A percentile compares a stretch with the other conserved stretches of the same genome.
These are phyloP conservation scores for Hermaeophaga mercurialis DNA, from an alignment of 2,888 invertebrate genomes.

Conservation along the genomic window DNA sequence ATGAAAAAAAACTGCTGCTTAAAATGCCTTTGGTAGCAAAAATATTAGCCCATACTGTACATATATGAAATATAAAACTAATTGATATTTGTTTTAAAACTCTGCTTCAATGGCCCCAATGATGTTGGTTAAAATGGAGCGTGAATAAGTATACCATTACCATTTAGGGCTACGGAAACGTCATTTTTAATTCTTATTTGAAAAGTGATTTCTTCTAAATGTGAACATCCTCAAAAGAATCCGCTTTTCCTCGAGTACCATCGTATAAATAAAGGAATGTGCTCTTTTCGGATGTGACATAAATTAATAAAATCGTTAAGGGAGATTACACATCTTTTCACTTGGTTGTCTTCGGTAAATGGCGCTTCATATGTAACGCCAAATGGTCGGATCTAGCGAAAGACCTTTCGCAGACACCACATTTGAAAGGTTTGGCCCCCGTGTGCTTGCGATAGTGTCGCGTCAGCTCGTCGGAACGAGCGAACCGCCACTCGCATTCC, in stretches of 20 bases:
- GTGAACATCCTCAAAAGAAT: not conserved
- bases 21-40: too few relatives aligned
- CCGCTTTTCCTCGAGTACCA: conserved; percentile 7
- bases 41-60: too few relatives aligned
- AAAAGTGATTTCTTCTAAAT: not conserved
- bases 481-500: conserved; percentile 97
- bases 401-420: conserved; percentile 91
- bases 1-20: too few relatives aligned
- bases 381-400: conserved; percentile 95
- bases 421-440: conserved; percentile 96
- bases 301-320: conserved; percentile 26
- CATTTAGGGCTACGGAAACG: too few relatives aligned
- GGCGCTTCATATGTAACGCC: conserved; percentile 95
- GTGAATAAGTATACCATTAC: too few relatives aligned
- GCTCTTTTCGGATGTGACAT: conserved; percentile 22
- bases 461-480: conserved; percentile 93
- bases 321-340: conserved; percentile 46
- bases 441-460: conserved; percentile 97
- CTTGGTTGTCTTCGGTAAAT: conserved; percentile 86
- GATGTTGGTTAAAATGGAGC: too few relatives aligned
- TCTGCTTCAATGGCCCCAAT: too few relatives aligned
- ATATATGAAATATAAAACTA: too few relatives aligned
- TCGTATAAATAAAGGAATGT: conserved; percentile 35
- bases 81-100: too few relatives aligned
- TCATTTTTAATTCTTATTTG: too few relatives aligned